Base-by-base conservation (phyloP, 1,140 invertebrate genomes). In the Zaprionus ghesquierei region DNA sequence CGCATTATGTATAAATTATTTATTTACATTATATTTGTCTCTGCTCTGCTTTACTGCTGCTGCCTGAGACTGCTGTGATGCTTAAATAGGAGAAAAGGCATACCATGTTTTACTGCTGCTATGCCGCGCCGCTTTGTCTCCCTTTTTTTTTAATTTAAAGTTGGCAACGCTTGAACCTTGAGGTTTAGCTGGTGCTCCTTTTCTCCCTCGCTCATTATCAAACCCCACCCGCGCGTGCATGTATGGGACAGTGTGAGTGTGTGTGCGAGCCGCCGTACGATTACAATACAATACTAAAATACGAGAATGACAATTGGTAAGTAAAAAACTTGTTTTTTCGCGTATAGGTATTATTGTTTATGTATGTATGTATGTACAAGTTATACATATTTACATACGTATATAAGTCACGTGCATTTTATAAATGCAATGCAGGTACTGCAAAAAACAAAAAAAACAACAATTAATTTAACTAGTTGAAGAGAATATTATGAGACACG, bases 1-100 rank as follows among this genome's bases (percentile, higher is more conserved):
- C 65, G 75, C 69, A 84, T 89, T 89, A 89, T 89, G 69, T 87
- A 84, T 82, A 87, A 87, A 89, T 87, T 77, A 87, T 87, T 87
- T 87, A 87, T 87, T 87, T 89, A 80, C 76, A 89, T 89, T 84
- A 81, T 89, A 87, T 87, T 79, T 80, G 76, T 70, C 66, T 53
- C 58, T 35, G 64, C 61, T 60, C 49, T 50, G 56, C 29, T 38
- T n/a, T n/a, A n/a, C n/a, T n/a, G n/a, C n/a, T n/a, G n/a, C n/a
- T n/a, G n/a, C n/a, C n/a, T 50, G 66, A 31, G 15, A 15, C 12
- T 35, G 33, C 33, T 13, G 5, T 6, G 35, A n/a, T 2, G 35
- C 15, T 38, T 5, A 38, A 31, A 61, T 27, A 41, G 27, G 49
- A 54, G 33, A 27, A 27, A 27, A 27, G 4, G 4, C 25, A 5